Evolutionary conservation across 2,888 invertebrate species (phyloP), one percentile per base, ranked within the genome.

Genomic region (Eristalinus sepulchralis): DNA sequence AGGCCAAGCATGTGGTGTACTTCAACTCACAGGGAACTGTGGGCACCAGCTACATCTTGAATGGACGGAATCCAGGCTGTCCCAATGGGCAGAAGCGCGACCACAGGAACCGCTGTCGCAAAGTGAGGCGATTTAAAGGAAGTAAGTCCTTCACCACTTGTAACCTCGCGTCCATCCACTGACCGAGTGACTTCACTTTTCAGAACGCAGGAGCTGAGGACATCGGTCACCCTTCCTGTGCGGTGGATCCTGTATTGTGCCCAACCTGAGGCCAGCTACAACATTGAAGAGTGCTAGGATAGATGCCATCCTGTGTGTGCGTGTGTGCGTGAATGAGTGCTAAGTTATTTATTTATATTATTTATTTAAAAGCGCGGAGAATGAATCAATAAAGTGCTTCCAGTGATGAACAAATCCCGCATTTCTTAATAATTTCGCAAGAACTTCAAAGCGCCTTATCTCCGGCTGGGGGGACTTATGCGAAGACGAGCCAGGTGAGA

Each of bases 61-160:
- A 47, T 2, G 47, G 47, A 0, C 47, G 47, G 0, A 47, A 17
- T 17, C 0, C 1, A 8, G 47, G 17, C 6, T 47, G 47, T 47
- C 47, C 47, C 1, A 0, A 8, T 1, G 91, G 91, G 0, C 88
- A 89, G 68, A 89, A 90, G 89, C 88, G 90, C 2, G 91, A 91
- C 77, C 90, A 90, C 83, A 90, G 90, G 3, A 89, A 90, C 88
- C 89, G 89, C 10, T 91, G 91, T 76, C 89, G 91, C 22, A 89
- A 89, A 5, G 90, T 47, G 47, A 17, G 0, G 17, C 47, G 47
- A 17, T 17, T 17, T 17, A n/a, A 2, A 47, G n/a, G 17, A 47
- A 47, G 47, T 47, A 47, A 20, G 47, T 47, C 17, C 6, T 17
- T 47, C 34, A 34, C 2, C 5, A 5, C 27, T n/a, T 1, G 17